These are phyloP conservation scores for Isurus oxyrinchus DNA, from an alignment of 2,113 vertebrate genomes.

Conservation along the genomic window DNA sequence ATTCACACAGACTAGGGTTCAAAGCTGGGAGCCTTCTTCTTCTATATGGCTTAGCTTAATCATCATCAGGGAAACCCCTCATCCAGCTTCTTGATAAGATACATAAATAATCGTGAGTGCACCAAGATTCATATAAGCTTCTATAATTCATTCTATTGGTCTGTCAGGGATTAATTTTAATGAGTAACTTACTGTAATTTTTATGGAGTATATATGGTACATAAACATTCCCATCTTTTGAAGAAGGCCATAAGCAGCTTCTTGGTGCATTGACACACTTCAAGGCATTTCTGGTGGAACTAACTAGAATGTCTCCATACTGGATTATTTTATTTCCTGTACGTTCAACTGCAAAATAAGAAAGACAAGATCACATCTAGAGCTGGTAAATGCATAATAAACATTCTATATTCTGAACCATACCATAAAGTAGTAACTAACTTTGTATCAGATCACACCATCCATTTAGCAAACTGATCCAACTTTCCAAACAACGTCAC, in stretches of 20 bases:
- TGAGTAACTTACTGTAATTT: not conserved
- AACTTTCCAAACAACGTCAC: not conserved
- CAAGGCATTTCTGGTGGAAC: not conserved
- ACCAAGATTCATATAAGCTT: too few species aligned
- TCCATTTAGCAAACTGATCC: not conserved
- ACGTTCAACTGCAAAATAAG: not conserved
- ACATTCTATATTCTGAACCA: not conserved
- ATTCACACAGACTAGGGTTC: not conserved
- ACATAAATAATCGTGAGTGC: not conserved
- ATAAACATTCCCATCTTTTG: constrained; percentile 26
- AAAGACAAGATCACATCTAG: not conserved
- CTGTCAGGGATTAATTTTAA: not conserved
- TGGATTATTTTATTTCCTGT: not conserved
- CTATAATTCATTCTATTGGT: not conserved
- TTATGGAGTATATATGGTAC: not conserved
- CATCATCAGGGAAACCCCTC: too few species aligned
- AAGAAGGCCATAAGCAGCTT: not conserved
- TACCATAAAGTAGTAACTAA: not conserved
- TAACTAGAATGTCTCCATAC: constrained; percentile 1
- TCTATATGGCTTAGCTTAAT: not conserved
- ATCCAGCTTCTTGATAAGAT: not conserved
- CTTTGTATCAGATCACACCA: not conserved
- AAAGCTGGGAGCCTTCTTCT: not conserved
- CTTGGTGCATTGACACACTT: not conserved
- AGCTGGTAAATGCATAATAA: not conserved